Evolutionary conservation across 2,113 vertebrate species (phyloP), one percentile per base, ranked within the genome.

Genomic region (Caranx melampygus): DNA sequence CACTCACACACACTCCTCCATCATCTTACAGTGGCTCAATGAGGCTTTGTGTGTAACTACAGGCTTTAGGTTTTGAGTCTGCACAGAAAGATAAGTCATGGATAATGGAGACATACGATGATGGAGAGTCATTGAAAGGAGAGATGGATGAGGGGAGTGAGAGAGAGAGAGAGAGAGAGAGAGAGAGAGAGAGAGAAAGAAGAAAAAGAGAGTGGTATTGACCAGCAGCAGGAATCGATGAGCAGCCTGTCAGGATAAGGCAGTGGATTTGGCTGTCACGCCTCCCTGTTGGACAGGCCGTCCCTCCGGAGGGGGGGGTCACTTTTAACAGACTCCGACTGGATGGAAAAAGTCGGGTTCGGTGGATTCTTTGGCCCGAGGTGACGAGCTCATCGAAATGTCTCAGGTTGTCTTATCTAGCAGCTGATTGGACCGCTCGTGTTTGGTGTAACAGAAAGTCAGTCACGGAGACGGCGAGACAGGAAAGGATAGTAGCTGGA

Each of bases 21-120:
- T 79, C 71, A 33, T 79, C 73, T 66, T 33, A 33, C 65, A 52
- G 33, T 40, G 33, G 47, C 40, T 78, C 62, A 58, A 14, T 70
- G 54, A 80, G 51, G 20, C 75, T 78, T 75, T 73, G 75, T 84
- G 45, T 85, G 67, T 77, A 77, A 82, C 69, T 76, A 79, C 82
- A 62, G 66, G 75, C 69, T 49, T 60, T 71, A 47, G 13, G 21
- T 75, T 72, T 26, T 26, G 26, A 67, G 52, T 66, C 37, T 63
- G 76, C 45, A 37, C 74, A 45, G 45, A 73, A 76, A 57, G 72
- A 75, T 52, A 71, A 64, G 61, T 60, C 15, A 2, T 18, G 60
- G 42, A 69, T 81, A 85, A 82, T 82, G 73, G 75, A 86, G 85
- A 74, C 47, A 4, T 58, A 55, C 16, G 75, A 83, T 79, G 87